Evolutionary conservation across 2,888 invertebrate species (phyloP).

Genomic region (Atethmia centrago): DNA sequence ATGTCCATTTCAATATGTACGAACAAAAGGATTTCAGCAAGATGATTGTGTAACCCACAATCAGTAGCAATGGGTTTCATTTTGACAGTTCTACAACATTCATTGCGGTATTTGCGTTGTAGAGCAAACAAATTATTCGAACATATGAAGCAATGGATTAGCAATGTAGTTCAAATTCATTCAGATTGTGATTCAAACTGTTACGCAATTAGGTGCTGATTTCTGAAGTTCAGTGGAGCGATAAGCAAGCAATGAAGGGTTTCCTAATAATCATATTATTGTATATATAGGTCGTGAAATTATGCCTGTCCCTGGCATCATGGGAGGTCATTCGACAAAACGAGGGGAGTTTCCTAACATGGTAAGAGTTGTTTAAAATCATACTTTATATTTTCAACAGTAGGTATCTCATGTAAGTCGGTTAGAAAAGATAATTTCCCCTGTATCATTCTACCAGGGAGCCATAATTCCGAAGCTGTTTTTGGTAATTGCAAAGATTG

Average conservation of each 20-base stretch:
- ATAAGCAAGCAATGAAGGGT: neutral
- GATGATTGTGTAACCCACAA: no score
- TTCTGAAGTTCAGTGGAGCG: neutral
- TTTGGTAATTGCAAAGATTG: neutral
- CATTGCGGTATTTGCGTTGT: no score
- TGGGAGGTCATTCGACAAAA: conserved; percentile 71
- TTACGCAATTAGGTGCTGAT: no score
- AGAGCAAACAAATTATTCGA: no score
- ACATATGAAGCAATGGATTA: no score
- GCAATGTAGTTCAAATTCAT: no score
- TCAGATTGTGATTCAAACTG: no score
- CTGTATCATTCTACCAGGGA: neutral
- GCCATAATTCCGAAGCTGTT: conserved; percentile 1
- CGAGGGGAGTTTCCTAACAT: conserved; percentile 78
- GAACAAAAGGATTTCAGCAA: neutral
- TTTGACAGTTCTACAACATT: no score
- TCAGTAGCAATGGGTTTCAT: no score
- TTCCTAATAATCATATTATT: neutral
- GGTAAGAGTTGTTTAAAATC: conserved; percentile 66
- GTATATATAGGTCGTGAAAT: conserved; percentile 32
- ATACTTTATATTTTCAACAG: neutral
- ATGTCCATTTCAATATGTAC: neutral
- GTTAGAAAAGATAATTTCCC: no score
- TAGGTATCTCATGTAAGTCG: no score
- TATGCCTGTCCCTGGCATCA: conserved; percentile 13